phyloP scores from a whole-genome alignment of 2,888 invertebrate genomes.

The Amphipyra berbera region DNA sequence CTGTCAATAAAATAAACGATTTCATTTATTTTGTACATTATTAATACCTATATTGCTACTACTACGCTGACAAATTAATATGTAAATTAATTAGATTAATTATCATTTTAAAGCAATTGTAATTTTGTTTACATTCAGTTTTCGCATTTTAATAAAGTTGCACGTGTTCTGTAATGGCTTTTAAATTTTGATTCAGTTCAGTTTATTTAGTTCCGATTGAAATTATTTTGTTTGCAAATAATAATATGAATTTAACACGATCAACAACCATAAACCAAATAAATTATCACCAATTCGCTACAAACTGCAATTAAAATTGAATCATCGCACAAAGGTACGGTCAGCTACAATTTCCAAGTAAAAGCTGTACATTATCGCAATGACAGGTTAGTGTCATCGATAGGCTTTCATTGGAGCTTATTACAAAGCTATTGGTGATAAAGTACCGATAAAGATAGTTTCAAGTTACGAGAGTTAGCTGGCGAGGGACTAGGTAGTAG shows the following conservation, averaged over 20 bases:
- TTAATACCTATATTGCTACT: no score
- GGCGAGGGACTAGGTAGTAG: conserved; percentile 22
- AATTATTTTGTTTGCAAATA: conserved; percentile 7
- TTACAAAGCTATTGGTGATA: conserved; percentile 61
- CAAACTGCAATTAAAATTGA: conserved; percentile 7
- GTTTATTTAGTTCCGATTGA: conserved; percentile 1
- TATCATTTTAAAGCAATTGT: conserved; percentile 4
- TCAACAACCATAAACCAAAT: conserved; percentile 1
- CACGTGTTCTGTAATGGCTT: background rate
- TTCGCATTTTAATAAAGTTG: background rate
- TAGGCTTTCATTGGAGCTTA: conserved; percentile 56
- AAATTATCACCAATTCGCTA: conserved; percentile 1
- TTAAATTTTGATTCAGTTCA: conserved; percentile 2
- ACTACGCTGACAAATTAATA: background rate
- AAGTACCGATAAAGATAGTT: conserved; percentile 56
- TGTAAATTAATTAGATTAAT: no score
- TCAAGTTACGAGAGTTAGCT: conserved; percentile 47
- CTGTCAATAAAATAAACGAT: background rate
- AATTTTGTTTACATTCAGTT: conserved; percentile 4
- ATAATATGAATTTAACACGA: conserved; percentile 6
- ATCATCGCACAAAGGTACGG: background rate
- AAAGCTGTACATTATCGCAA: conserved; percentile 28
- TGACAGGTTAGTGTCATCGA: conserved; percentile 35
- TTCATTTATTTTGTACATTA: background rate
- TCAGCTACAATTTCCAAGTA: conserved; percentile 10